These are phyloP conservation scores for Limulus polyphemus DNA, from an alignment of 2,888 invertebrate genomes.

Conservation along the genomic window DNA sequence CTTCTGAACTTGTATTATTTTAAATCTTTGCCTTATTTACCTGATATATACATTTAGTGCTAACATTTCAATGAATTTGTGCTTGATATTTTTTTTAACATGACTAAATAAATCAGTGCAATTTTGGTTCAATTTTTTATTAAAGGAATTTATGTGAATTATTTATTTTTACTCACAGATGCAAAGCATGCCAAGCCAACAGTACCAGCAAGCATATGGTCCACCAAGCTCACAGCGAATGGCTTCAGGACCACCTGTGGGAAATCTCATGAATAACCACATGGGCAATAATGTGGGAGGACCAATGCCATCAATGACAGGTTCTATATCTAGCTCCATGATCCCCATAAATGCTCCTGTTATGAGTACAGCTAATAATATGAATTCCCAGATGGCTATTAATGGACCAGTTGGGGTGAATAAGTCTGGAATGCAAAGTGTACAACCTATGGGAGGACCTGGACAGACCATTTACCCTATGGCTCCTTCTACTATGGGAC, in stretches of 20 bases:
- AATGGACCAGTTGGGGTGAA: conserved; percentile 25
- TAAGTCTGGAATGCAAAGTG: conserved; percentile 19
- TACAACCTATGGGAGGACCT: conserved; percentile 20
- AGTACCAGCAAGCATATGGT: conserved; percentile 43
- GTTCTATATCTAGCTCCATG: neutral
- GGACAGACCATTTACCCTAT: conserved; percentile 15
- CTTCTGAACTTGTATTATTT: too few relatives aligned
- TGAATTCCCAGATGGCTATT: conserved; percentile 25
- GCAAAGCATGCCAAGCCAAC: conserved; percentile 52
- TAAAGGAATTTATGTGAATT: conserved; percentile 3
- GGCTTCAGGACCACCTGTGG: conserved; percentile 14
- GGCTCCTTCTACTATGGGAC: conserved; percentile 14
- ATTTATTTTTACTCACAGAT: conserved; percentile 40
- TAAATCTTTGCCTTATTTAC: too few relatives aligned
- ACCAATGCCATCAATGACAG: conserved; percentile 17
- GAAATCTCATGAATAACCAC: conserved; percentile 15
- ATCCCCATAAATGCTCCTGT: conserved; percentile 10
- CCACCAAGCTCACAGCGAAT: conserved; percentile 48
- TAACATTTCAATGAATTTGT: too few relatives aligned
- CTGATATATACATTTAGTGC: too few relatives aligned
- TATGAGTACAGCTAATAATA: conserved; percentile 23
- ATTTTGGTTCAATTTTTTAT: neutral
- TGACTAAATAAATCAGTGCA: too few relatives aligned
- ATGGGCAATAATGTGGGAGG: conserved; percentile 22
- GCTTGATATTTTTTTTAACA: too few relatives aligned